Conservation (phyloP, 2,888 invertebrate species). For the Drosophila neotestacea region DNA sequence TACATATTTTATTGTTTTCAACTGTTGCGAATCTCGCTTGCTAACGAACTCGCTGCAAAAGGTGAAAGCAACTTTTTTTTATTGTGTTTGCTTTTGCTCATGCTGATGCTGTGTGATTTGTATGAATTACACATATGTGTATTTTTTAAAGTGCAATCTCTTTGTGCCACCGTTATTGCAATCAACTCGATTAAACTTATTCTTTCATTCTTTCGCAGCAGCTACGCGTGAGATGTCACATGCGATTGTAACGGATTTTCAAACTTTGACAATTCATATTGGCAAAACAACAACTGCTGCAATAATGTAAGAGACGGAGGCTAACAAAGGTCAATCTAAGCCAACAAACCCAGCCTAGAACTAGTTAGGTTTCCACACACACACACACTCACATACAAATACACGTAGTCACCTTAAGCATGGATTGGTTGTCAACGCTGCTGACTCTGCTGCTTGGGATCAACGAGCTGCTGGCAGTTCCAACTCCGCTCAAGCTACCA, state of each 20-base stretch:
- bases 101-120: conserved; percentile 45
- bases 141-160: conserved; percentile 53
- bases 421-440: conserved; percentile 85
- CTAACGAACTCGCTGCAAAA: conserved; percentile 62
- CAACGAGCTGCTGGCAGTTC: conserved; percentile 84
- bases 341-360: conserved; percentile 68
- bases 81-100: conserved; percentile 22
- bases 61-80: conserved; percentile 72
- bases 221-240: conserved; percentile 66
- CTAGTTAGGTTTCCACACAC: conserved; percentile 75
- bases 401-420: conserved; percentile 62
- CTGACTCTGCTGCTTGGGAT: conserved; percentile 84
- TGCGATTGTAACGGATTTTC: conserved; percentile 53
- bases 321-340: conserved; percentile 67
- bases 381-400: conserved; percentile 16
- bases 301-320: conserved; percentile 70
- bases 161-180: conserved; percentile 63
- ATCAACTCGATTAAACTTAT: conserved; percentile 39
- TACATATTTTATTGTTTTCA: conserved; percentile 62
- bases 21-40: conserved; percentile 59
- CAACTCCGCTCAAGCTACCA: conserved; percentile 84
- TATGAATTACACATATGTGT: conserved; percentile 29
- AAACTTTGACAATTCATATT: conserved; percentile 50
- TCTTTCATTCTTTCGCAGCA: conserved; percentile 54
- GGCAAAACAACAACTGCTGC: conserved; percentile 50